Base-by-base conservation (phyloP, 2,113 vertebrate genomes). In the Physeter macrocephalus region DNA sequence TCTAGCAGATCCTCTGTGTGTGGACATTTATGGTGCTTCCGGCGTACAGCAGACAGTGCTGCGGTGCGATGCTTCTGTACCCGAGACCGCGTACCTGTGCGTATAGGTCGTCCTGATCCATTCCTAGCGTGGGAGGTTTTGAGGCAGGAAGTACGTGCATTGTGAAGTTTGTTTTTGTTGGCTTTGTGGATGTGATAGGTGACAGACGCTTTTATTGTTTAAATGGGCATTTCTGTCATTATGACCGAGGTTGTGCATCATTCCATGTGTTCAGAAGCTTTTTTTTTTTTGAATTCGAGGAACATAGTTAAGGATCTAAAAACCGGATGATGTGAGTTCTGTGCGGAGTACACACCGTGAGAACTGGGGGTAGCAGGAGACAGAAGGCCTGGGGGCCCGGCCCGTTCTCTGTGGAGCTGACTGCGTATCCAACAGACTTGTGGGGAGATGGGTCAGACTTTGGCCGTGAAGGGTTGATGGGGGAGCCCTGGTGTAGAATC, bases 51-150 rank as follows among this genome's bases (percentile, higher is more conserved):
- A 43, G 23, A 27, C 69, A 43, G 6, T 43, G 69, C 23, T 72
- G 69, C 2, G 3, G 23, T 43, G 13, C 43, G 69, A 27, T 0
- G 1, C 39, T 25, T 72, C 15, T 15, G 12, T 2, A 29, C 39
- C 23, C 1, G 13, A 27, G 69, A 27, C 6, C 13, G 0, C 3
- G 8, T 2, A 57, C 20, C 2, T 21, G 5, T 69, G 36, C 23
- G 67, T 71, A 0, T 71, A 39, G 6, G 20, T 39, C n/a, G 6
- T 39, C 11, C 1, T 41, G 25, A 2, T 72, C 39, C 39, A 15
- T 72, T 27, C 23, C 39, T 72, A 3, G 0, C 23, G 12, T 39
- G 39, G 39, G 71, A 27, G 23, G 3, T 29, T 72, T 29, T 29
- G 6, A 72, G 13, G 25, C 71, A 72, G 39, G 43, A 43, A 27